Evolutionary conservation across 2,888 invertebrate genomes (phyloP).

Genomic region (Eilema griseolum): DNA sequence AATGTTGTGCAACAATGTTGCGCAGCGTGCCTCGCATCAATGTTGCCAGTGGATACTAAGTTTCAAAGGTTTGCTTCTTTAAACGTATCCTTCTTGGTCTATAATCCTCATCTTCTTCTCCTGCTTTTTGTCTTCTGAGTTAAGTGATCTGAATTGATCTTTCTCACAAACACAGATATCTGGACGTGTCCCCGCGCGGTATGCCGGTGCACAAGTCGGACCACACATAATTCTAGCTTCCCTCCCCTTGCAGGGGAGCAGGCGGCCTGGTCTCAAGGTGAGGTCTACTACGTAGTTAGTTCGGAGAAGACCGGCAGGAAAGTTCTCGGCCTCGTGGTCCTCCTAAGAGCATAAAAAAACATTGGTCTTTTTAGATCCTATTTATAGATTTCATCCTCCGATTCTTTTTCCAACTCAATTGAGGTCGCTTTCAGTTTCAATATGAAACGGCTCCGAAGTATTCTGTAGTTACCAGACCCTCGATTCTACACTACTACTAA

Average conservation of each 20-base stretch:
- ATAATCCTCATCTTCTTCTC: conserved; percentile 16
- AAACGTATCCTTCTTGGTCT: not conserved
- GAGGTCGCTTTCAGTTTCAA: no score
- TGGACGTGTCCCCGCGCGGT: conserved; percentile 9
- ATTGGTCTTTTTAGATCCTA: not conserved
- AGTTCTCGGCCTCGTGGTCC: conserved; percentile 54
- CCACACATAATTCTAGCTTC: conserved; percentile 57
- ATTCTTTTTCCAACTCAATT: no score
- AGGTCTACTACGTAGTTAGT: conserved; percentile 89
- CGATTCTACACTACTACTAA: no score
- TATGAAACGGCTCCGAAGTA: no score
- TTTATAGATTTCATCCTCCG: no score
- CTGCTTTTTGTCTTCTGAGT: not conserved
- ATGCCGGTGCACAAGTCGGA: conserved; percentile 6
- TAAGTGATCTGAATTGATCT: not conserved
- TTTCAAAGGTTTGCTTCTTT: not conserved
- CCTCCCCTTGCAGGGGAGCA: conserved; percentile 70
- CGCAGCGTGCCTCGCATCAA: no score
- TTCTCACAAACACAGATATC: conserved; percentile 18
- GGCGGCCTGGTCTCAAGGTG: conserved; percentile 78
- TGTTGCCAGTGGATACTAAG: not conserved
- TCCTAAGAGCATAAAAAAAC: not conserved
- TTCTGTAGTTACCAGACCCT: no score
- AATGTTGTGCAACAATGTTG: no score
- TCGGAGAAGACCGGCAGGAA: conserved; percentile 85